Base-by-base conservation (phyloP, 2,888 invertebrate species). In the Andrena hattorfiana region DNA sequence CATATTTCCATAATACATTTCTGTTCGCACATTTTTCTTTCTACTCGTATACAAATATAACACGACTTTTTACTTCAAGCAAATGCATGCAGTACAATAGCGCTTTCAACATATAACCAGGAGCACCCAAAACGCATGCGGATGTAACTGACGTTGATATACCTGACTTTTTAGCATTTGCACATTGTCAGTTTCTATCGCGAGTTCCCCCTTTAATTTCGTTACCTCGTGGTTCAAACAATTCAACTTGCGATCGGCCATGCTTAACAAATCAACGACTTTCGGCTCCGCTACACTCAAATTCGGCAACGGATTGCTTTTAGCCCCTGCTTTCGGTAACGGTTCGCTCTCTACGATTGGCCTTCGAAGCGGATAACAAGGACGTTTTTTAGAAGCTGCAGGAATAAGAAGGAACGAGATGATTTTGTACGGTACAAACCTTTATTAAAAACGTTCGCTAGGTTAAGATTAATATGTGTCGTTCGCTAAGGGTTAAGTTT, bases 221-320 rank as follows among this genome's bases (percentile, higher is more conserved):
- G 87, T 91, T 91, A 94, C 90, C 89, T 94, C 94, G 60, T 92
- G 91, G 83, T 83, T 93, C 59, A 94, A 89, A 67, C 91, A 90
- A 77, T 85, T 92, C 81, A 94, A 93, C 83, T 91, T 94, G 69
- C 92, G 92, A 86, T 94, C 94, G 0, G 93, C 92, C 91, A 93
- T 92, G 67, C 83, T 90, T 51, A 94, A 79, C 71, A 93, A 86
- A 88, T 94, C 93, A 23, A 93, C 77, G 30, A 90, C 70, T 70
- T 90, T 90, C 20, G 93, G 92, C 7, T 94, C 92, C 7, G 91
- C 89, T 66, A 75, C 89, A 51, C 81, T 91, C 28, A 90, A 81
- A 84, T 83, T 92, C 32, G 92, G 92, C n/a, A 90, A 71, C 7
- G 91, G 78, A 2, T 69, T 68, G 23, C 83, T 51, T 59, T 74